A percentile compares a stretch with the other conserved stretches of the same genome.
phyloP scores from a whole-genome alignment of 2,113 vertebrate genomes.

The Dolichallabes microphthalmus region DNA sequence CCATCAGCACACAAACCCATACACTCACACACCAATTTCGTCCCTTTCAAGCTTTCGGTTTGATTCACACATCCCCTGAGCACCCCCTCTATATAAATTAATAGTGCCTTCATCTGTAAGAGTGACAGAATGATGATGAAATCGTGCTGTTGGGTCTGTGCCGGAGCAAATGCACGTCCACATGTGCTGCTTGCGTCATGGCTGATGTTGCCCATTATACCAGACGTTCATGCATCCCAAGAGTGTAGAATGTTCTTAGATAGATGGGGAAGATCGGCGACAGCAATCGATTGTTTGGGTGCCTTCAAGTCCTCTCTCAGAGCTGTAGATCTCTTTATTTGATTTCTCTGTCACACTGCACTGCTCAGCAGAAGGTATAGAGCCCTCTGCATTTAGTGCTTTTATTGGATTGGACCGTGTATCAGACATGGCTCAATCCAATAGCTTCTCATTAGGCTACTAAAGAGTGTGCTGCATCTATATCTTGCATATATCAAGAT shows the following conservation, averaged over 20 bases:
- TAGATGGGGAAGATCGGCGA: constrained; percentile 38
- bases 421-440: constrained; percentile 22
- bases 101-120: constrained; percentile 49
- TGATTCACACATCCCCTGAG: neutral
- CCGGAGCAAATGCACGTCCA: constrained; percentile 34
- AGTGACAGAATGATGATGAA: constrained; percentile 55
- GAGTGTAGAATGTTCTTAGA: constrained; percentile 49
- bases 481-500: neutral
- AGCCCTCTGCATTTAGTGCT: constrained; percentile 21
- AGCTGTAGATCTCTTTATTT: constrained; percentile 32
- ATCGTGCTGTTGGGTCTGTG: constrained; percentile 23
- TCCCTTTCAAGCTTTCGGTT: constrained; percentile 2
- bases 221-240: constrained; percentile 45
- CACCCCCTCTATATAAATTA: constrained; percentile 53
- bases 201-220: constrained; percentile 50
- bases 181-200: constrained; percentile 44
- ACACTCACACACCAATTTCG: constrained; percentile 5
- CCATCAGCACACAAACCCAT: constrained; percentile 32
- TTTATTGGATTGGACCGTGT: constrained; percentile 46
- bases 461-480: constrained; percentile 16
- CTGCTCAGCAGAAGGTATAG: constrained; percentile 28
- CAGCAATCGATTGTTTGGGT: constrained; percentile 49
- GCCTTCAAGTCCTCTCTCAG: constrained; percentile 37
- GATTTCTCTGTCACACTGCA: constrained; percentile 30
- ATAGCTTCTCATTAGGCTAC: constrained; percentile 32